Base-by-base conservation (phyloP, 2,888 invertebrate genomes). In the Hermaeophaga mercurialis region DNA sequence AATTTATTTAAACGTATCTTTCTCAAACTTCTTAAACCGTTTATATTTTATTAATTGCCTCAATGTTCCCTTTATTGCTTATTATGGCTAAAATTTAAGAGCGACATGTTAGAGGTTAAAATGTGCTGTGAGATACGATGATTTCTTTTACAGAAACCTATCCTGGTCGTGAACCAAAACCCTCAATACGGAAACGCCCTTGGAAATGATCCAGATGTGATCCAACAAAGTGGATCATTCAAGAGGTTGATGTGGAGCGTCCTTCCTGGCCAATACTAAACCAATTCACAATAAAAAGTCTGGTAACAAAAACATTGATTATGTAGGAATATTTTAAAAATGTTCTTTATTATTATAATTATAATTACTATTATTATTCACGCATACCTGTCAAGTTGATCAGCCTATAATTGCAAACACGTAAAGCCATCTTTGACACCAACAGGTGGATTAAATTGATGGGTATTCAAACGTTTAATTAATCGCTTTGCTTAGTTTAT, bases 161-260 rank as follows among this genome's bases (percentile, higher is more conserved):
- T 54, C 44, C 64, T 58, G 62, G 67, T 66, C 47, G 71, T 66
- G 50, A 74, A 70, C 64, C 71, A 69, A 66, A 75, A 70, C 61
- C 62, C 64, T 6, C 64, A 65, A 18, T 68, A 75, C 48, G 81
- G 86, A 68, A 89, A 86, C 77, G 83, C 86, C 53, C 76, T 87
- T 66, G 85, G 85, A 17, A 82, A 80, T 70, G 85, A 86, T 67
- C 86, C 88, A 73, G 93, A 93, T 75, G 84, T 85, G 72, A 94
- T 94, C 75, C 92, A 92, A 73, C 94, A 94, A 79, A 94, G 93
- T 79, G 89, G 90, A 79, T 91, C 91, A 65, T 94, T 94, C 84
- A 92, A 91, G 79, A 88, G 94, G 77, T 86, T 94, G 76, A 94
- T 94, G 94, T 88, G 88, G 83, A 88, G 90, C 81, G 92, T 94